A percentile compares a stretch with the other conserved stretches of the same genome.
Evolutionary conservation across 2,888 invertebrate genomes (phyloP).

Genomic region (Lochmaea crataegi): DNA sequence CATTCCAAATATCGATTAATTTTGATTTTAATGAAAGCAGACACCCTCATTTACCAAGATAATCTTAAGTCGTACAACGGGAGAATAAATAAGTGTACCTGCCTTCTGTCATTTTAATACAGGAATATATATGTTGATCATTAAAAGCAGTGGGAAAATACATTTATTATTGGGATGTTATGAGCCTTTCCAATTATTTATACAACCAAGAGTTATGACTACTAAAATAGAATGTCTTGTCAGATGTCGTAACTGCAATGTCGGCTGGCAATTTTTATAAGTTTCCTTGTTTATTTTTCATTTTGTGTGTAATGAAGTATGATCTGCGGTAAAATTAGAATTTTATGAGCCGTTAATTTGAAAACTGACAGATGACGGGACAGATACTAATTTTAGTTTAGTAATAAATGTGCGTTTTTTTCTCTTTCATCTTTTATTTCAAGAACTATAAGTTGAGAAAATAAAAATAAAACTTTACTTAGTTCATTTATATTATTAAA

Average conservation of each 20-base stretch:
- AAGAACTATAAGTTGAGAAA: too few relatives aligned
- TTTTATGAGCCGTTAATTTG: conserved; percentile 51
- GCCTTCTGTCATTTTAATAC: neutral
- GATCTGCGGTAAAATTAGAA: conserved; percentile 48
- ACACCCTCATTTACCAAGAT: conserved; percentile 13
- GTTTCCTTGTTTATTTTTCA: conserved; percentile 51
- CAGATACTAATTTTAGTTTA: conserved; percentile 24
- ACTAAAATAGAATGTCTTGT: conserved; percentile 51
- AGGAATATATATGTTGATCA: conserved; percentile 3
- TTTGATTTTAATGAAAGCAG: neutral
- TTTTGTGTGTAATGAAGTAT: conserved; percentile 50
- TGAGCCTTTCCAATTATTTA: conserved; percentile 43
- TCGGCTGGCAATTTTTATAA: conserved; percentile 50
- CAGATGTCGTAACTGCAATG: conserved; percentile 52
- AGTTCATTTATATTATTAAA: too few relatives aligned
- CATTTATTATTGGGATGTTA: conserved; percentile 34
- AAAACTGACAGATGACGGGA: conserved; percentile 39
- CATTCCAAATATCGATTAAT: neutral
- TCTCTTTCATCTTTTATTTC: conserved; percentile 22
- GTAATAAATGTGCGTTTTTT: conserved; percentile 2
- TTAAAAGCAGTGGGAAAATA: conserved; percentile 26
- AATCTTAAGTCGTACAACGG: conserved; percentile 10
- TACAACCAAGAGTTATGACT: conserved; percentile 43
- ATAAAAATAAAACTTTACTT: too few relatives aligned
- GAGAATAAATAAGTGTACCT: conserved; percentile 6